These are phyloP conservation scores for Picus viridis DNA, from an alignment of 2,797 vertebrate species.

Conservation along the genomic window DNA sequence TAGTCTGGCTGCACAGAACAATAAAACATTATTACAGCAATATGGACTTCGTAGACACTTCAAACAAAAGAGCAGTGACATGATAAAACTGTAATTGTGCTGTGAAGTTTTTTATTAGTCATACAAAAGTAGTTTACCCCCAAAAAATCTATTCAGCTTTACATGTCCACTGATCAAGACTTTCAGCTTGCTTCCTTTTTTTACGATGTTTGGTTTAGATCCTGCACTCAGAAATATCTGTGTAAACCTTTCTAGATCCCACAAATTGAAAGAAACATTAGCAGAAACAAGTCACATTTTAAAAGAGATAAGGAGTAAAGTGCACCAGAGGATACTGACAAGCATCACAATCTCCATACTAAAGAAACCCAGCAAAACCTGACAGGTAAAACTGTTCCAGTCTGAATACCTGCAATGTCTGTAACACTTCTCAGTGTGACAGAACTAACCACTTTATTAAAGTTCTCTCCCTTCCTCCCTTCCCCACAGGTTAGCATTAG, in stretches of 20 bases:
- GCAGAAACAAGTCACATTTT: slow-evolving; percentile 46
- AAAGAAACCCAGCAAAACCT: background rate
- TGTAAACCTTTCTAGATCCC: slow-evolving; percentile 33
- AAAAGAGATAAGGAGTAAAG: slow-evolving; percentile 10
- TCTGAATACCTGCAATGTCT: background rate
- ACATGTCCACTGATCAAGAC: background rate
- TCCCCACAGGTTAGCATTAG: background rate
- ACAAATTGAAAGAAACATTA: slow-evolving; percentile 42
- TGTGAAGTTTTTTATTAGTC: slow-evolving; percentile 51
- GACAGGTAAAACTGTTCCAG: slow-evolving; percentile 21
- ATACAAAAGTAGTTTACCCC: slow-evolving; percentile 23
- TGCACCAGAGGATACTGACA: background rate
- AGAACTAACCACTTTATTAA: background rate
- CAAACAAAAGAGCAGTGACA: slow-evolving; percentile 66
- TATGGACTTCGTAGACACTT: slow-evolving; percentile 73
- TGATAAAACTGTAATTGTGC: slow-evolving; percentile 61
- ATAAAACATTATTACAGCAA: slow-evolving; percentile 78
- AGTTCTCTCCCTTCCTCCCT: background rate
- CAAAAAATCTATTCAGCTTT: background rate
- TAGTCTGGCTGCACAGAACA: slow-evolving; percentile 78
- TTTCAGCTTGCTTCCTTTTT: background rate
- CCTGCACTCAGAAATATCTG: slow-evolving; percentile 37
- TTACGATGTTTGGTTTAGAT: slow-evolving; percentile 32
- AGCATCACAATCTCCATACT: background rate
- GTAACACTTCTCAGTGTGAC: background rate